Percentiles rank a stretch among this genome's conserved stretches.
These are phyloP conservation scores for Anolis apletophallus DNA, from an alignment of 2,797 vertebrate genomes.

Conservation along the genomic window DNA sequence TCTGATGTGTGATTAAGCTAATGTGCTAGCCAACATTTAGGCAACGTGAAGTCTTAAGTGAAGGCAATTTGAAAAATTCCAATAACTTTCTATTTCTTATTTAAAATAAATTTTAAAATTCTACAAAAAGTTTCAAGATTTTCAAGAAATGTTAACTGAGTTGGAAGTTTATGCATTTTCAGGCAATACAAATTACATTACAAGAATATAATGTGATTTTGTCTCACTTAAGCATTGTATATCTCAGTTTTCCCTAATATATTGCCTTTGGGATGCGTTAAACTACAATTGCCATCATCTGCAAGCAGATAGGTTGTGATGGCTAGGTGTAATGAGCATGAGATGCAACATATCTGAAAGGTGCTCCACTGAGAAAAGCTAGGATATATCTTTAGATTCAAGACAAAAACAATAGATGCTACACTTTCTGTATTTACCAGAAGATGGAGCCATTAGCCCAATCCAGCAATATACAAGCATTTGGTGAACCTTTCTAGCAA, in stretches of 20 bases:
- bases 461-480: background rate
- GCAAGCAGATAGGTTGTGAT: background rate
- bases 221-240: background rate
- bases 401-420: background rate
- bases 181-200: background rate
- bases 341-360: background rate
- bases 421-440: background rate
- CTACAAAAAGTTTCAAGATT: background rate
- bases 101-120: no score
- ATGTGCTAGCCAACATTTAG: background rate
- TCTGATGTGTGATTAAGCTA: background rate
- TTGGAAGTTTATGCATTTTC: background rate
- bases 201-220: no score
- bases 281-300: background rate
- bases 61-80: background rate
- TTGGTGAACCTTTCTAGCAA: background rate
- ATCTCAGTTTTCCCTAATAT: background rate
- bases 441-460: conserved; percentile 42
- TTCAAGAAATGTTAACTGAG: background rate
- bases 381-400: background rate
- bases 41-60: background rate
- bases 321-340: background rate
- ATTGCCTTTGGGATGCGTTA: background rate
- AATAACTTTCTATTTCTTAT: background rate
- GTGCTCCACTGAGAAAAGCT: background rate